Evolutionary conservation across 2,888 invertebrate species (phyloP).

Genomic region (Sinopyrophorus schimmeli): DNA sequence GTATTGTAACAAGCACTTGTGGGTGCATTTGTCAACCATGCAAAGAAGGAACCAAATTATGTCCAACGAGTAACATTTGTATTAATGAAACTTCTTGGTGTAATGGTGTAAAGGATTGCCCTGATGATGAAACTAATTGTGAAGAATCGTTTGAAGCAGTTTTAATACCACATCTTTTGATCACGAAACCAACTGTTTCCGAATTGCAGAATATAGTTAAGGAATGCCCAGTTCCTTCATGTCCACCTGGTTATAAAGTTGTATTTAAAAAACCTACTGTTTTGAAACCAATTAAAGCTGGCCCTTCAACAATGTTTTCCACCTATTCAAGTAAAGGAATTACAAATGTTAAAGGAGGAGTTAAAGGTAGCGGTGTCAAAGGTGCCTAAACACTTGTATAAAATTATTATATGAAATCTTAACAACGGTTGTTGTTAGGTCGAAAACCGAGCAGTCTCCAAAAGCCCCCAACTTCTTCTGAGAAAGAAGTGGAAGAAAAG

Average conservation of each 20-base stretch:
- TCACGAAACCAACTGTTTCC: conserved; percentile 1
- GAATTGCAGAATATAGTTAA: conserved; percentile 34
- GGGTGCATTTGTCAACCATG: conserved; percentile 76
- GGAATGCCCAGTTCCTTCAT: conserved; percentile 55
- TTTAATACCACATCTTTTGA: conserved; percentile 29
- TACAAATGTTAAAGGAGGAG: conserved; percentile 29
- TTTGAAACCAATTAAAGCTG: conserved; percentile 30
- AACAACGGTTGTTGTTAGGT: neutral
- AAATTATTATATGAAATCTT: neutral
- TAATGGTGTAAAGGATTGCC: conserved; percentile 78
- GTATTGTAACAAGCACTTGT: conserved; percentile 66
- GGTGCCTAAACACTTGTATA: conserved; percentile 9
- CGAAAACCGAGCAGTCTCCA: conserved; percentile 8
- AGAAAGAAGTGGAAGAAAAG: conserved; percentile 31
- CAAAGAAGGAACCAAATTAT: conserved; percentile 65
- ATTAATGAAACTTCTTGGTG: conserved; percentile 75
- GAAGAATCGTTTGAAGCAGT: conserved; percentile 29
- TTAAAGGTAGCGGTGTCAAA: conserved; percentile 16
- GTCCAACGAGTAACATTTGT: conserved; percentile 75
- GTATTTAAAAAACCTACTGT: conserved; percentile 35
- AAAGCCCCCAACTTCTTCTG: conserved; percentile 1
- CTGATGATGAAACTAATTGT: conserved; percentile 79
- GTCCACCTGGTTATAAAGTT: conserved; percentile 58
- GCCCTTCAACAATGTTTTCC: conserved; percentile 59
- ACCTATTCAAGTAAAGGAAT: conserved; percentile 38